Evolutionary conservation across 2,797 vertebrate species (phyloP).

Genomic region (Sebastes melanostomus): DNA sequence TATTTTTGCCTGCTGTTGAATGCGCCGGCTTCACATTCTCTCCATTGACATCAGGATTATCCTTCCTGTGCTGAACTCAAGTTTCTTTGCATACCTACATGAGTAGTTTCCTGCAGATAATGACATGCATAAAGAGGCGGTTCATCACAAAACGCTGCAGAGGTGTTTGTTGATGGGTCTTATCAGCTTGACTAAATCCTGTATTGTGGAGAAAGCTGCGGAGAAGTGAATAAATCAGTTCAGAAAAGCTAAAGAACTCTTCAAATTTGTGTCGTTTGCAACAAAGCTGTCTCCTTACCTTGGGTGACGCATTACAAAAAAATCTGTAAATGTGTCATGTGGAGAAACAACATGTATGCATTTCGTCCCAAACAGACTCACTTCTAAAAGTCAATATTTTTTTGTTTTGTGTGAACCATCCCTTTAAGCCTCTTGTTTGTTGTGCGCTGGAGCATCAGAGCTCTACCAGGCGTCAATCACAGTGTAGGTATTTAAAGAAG

Average conservation of each 20-base stretch:
- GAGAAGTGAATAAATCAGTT: not conserved
- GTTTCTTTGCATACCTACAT: slow-evolving; percentile 69
- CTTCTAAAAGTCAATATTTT: not conserved
- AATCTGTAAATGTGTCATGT: not conserved
- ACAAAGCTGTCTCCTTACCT: not conserved
- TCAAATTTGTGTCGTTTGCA: not conserved
- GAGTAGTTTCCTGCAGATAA: slow-evolving; percentile 10
- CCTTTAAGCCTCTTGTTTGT: slow-evolving; percentile 33
- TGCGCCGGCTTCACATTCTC: slow-evolving; percentile 38
- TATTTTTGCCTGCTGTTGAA: slow-evolving; percentile 54
- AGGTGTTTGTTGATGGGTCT: not conserved
- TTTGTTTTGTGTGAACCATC: slow-evolving; percentile 40
- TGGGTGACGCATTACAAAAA: not conserved
- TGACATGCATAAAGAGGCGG: slow-evolving; percentile 6
- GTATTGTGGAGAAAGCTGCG: not conserved
- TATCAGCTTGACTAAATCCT: not conserved
- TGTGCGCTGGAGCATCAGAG: slow-evolving; percentile 17
- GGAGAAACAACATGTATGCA: not conserved
- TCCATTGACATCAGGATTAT: slow-evolving; percentile 38
- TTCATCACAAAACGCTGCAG: slow-evolving; percentile 36
- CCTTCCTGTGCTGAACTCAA: slow-evolving; percentile 49
- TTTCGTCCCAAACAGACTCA: not conserved
- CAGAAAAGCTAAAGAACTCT: not conserved
- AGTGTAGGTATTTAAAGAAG: slow-evolving; percentile 72
- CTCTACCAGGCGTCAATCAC: slow-evolving; percentile 28